Evolutionary conservation across 1,140 invertebrate species (phyloP).

Genomic region (Bombus huntii): DNA sequence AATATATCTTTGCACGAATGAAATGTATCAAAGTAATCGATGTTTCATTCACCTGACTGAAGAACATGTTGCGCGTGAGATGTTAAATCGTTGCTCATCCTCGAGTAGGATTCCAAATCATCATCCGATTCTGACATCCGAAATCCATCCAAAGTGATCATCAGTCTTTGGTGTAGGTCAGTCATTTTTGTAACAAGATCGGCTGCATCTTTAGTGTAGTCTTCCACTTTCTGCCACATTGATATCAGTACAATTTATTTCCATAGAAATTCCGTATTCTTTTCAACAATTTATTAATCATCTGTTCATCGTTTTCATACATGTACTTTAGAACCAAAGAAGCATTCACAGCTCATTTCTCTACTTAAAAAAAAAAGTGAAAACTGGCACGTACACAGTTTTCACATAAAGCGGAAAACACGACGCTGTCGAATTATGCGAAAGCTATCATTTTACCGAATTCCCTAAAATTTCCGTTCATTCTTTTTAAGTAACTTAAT

Average conservation of each 20-base stretch:
- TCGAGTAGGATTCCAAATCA: slow-evolving; percentile 70
- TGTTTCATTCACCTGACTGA: slow-evolving; percentile 68
- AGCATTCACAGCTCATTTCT: neutral
- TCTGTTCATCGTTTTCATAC: too few relatives aligned
- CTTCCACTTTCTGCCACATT: slow-evolving; percentile 84
- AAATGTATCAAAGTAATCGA: too few relatives aligned
- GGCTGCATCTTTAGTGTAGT: slow-evolving; percentile 83
- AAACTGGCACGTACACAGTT: neutral
- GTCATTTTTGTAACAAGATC: slow-evolving; percentile 83
- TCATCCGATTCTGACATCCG: slow-evolving; percentile 70
- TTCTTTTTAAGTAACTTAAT: too few relatives aligned
- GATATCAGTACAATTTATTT: neutral
- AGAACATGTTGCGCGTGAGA: slow-evolving; percentile 68
- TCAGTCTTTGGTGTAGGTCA: slow-evolving; percentile 82
- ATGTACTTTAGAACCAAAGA: too few relatives aligned
- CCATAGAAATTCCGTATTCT: accelerated
- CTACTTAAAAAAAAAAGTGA: neutral
- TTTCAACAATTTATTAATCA: neutral
- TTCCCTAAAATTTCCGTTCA: neutral
- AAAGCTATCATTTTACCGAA: neutral
- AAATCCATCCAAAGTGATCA: slow-evolving; percentile 59
- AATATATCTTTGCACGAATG: too few relatives aligned
- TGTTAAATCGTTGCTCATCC: slow-evolving; percentile 70
- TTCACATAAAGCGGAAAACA: too few relatives aligned
- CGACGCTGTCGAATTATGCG: neutral